Evolutionary conservation across 2,888 invertebrate genomes (phyloP).

Genomic region (Sisyra nigra): DNA sequence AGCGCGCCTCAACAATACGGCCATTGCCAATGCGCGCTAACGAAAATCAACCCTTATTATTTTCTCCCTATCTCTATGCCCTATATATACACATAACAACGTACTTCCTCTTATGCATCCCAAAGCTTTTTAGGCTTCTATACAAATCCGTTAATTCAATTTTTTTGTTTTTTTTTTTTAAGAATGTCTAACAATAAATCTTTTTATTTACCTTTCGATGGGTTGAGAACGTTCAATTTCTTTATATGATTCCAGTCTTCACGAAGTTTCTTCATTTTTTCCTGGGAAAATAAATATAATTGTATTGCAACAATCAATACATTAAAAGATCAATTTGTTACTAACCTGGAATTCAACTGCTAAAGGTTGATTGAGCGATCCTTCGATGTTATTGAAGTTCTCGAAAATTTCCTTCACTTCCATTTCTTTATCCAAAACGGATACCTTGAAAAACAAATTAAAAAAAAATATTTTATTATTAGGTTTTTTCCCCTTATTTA

Average conservation of each 20-base stretch:
- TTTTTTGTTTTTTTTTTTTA: too few relatives aligned
- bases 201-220: neutral
- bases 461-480: conserved; percentile 21
- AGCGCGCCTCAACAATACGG: neutral
- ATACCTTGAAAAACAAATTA: conserved; percentile 20
- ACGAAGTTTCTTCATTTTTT: conserved; percentile 32
- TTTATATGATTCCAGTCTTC: conserved; percentile 35
- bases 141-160: too few relatives aligned
- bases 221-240: conserved; percentile 10
- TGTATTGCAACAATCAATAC: neutral
- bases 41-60: too few relatives aligned
- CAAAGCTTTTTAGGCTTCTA: too few relatives aligned
- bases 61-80: too few relatives aligned
- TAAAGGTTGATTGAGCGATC: conserved; percentile 25
- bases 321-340: conserved; percentile 18
- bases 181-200: neutral
- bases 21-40: too few relatives aligned
- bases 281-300: conserved; percentile 15
- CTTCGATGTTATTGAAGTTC: conserved; percentile 44
- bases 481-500: conserved; percentile 28
- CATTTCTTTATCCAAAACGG: conserved; percentile 35
- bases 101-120: too few relatives aligned
- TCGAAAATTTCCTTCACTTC: conserved; percentile 45
- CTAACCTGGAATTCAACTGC: conserved; percentile 30
- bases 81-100: too few relatives aligned